Conservation (phyloP, 2,113 vertebrate species). For the Macroglossus sobrinus region DNA sequence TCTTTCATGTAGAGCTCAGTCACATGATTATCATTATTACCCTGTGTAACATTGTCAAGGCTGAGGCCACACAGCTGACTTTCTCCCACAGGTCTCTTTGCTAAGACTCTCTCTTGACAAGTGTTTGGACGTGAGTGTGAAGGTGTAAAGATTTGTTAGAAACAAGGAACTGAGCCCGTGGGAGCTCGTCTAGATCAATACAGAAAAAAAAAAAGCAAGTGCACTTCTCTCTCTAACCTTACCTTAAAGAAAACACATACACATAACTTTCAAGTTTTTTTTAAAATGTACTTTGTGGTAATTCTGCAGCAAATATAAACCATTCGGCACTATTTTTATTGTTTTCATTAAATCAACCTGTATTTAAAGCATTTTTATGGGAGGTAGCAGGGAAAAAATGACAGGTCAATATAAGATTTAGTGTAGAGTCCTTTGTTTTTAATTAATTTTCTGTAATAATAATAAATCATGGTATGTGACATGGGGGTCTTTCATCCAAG, state of each 20-base stretch:
- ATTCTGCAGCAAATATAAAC: constrained; percentile 63
- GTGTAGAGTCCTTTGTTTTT: constrained; percentile 29
- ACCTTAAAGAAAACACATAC: background rate
- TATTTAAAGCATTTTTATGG: constrained; percentile 64
- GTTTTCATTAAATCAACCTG: constrained; percentile 58
- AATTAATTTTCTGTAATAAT: constrained; percentile 56
- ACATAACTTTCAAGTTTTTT: constrained; percentile 27
- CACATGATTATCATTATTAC: background rate
- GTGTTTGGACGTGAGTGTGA: background rate
- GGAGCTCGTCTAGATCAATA: constrained; percentile 15
- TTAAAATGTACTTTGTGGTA: constrained; percentile 57
- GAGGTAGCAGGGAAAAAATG: background rate
- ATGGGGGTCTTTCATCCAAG: background rate
- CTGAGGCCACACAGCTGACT: background rate
- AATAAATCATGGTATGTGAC: background rate
- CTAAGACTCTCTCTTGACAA: constrained; percentile 29
- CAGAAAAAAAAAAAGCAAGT: background rate
- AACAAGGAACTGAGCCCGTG: background rate
- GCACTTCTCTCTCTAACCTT: background rate
- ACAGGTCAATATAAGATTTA: constrained; percentile 54
- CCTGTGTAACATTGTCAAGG: background rate
- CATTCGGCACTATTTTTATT: constrained; percentile 66
- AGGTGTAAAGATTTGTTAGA: constrained; percentile 30
- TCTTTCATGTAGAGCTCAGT: background rate
- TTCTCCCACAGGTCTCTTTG: background rate